phyloP scores from a whole-genome alignment of 2,113 vertebrate genomes.

The Phoxinus phoxinus region DNA sequence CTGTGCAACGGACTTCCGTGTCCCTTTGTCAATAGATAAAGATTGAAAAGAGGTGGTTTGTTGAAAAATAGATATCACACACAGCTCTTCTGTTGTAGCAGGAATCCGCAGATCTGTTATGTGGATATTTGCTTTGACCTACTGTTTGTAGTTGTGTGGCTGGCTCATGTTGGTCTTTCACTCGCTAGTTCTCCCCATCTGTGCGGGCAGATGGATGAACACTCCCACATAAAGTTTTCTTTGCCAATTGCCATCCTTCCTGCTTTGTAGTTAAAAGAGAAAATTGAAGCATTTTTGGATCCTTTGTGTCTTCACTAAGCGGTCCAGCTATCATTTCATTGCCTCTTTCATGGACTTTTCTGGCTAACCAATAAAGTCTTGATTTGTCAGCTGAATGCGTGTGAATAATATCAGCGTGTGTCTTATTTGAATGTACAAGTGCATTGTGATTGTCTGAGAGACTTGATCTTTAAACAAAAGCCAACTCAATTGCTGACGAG shows the following conservation, averaged over 20 bases:
- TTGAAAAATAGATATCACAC: slow-evolving; percentile 12
- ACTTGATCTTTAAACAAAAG: slow-evolving; percentile 44
- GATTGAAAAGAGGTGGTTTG: slow-evolving; percentile 58
- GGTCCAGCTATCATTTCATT: not conserved
- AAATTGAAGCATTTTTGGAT: slow-evolving; percentile 14
- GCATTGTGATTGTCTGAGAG: slow-evolving; percentile 29
- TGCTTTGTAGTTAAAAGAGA: slow-evolving; percentile 50
- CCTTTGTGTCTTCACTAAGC: not conserved
- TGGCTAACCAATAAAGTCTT: not conserved
- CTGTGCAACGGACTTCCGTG: slow-evolving; percentile 63
- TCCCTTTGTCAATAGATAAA: slow-evolving; percentile 66
- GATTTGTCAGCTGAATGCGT: slow-evolving; percentile 22
- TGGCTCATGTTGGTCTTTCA: slow-evolving; percentile 41
- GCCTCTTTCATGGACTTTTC: not conserved
- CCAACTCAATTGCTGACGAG: slow-evolving; percentile 23
- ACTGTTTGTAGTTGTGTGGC: slow-evolving; percentile 38
- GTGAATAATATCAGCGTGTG: slow-evolving; percentile 8
- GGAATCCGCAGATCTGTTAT: slow-evolving; percentile 15
- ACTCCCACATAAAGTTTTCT: slow-evolving; percentile 47
- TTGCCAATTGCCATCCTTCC: slow-evolving; percentile 47
- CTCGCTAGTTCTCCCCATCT: slow-evolving; percentile 50
- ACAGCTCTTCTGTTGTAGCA: not conserved
- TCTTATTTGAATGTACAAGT: slow-evolving; percentile 37
- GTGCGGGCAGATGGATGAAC: slow-evolving; percentile 61
- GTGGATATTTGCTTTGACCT: slow-evolving; percentile 35